Conservation (phyloP, 2,888 invertebrate genomes). For the Tuta absoluta region DNA sequence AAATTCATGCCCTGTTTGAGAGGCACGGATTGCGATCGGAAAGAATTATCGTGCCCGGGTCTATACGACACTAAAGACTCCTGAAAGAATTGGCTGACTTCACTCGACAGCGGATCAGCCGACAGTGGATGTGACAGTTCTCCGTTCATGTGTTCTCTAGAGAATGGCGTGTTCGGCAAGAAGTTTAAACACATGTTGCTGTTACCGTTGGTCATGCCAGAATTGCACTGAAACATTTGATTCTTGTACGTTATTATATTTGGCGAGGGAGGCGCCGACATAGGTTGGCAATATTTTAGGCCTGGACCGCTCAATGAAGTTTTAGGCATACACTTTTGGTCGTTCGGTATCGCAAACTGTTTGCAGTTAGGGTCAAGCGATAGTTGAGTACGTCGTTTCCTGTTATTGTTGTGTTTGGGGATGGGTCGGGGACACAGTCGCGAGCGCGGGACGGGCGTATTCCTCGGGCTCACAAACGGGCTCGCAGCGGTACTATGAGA, state of each 20-base stretch:
- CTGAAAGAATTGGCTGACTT: constrained; percentile 84
- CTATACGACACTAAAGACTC: constrained; percentile 69
- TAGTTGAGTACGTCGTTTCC: constrained; percentile 64
- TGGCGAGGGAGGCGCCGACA: constrained; percentile 87
- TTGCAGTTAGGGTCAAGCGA: constrained; percentile 62
- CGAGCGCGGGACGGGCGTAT: constrained; percentile 87
- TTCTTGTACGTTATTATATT: constrained; percentile 75
- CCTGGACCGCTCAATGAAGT: constrained; percentile 54
- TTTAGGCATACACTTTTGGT: constrained; percentile 68
- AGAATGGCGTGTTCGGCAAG: constrained; percentile 65
- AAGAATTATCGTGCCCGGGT: constrained; percentile 64
- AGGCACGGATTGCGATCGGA: constrained; percentile 91
- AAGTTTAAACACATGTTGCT: constrained; percentile 71
- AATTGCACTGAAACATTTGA: constrained; percentile 73
- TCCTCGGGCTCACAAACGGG: constrained; percentile 91
- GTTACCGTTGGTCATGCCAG: constrained; percentile 62
- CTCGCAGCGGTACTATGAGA: constrained; percentile 86
- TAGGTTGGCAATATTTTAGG: constrained; percentile 73
- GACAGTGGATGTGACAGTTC: constrained; percentile 65
- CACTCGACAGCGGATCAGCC: constrained; percentile 78
- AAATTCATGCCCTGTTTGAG: constrained; percentile 81
- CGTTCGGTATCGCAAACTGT: constrained; percentile 71
- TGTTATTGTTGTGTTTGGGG: constrained; percentile 66
- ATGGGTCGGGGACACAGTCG: constrained; percentile 80
- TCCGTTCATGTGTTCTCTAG: constrained; percentile 68